Conservation (phyloP, 2,888 invertebrate genomes). For the Pristionchus exspectatus region DNA sequence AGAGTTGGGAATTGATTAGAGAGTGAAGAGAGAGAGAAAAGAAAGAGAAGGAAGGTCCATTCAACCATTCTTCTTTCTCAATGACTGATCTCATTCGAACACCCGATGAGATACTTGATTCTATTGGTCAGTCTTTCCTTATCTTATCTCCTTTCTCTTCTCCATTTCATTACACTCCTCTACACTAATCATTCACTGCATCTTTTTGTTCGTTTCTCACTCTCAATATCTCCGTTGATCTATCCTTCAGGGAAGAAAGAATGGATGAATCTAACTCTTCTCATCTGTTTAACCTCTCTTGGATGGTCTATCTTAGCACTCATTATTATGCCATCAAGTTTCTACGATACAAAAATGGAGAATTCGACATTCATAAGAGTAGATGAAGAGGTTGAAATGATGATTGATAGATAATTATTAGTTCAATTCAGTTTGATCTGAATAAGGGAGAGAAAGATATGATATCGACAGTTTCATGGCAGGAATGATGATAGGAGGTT, state of each 20-base stretch:
- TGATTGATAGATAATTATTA: not conserved
- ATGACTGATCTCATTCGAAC: constrained; percentile 18
- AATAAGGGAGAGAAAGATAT: not conserved
- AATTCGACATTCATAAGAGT: constrained; percentile 9
- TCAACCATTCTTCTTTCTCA: not conserved
- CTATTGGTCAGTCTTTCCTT: not conserved
- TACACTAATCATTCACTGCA: not conserved
- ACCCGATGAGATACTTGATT: not conserved
- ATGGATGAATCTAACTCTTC: not conserved
- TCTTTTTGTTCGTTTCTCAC: not conserved
- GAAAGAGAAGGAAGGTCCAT: not conserved
- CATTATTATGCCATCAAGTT: constrained; percentile 20
- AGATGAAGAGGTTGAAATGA: constrained; percentile 7
- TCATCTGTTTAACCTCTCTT: not conserved
- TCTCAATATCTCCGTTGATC: not conserved
- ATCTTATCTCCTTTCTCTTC: not conserved
- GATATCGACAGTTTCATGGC: constrained; percentile 10
- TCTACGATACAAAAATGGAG: constrained; percentile 21
- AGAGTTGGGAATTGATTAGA: constrained; percentile 29
- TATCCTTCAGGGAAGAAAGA: not conserved
- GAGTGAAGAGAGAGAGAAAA: not conserved
- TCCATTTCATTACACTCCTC: constrained; percentile 3
- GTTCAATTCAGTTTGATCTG: not conserved
- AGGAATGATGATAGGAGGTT: constrained; percentile 37
- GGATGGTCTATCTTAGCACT: constrained; percentile 9